Base-by-base conservation (phyloP, 2,888 invertebrate species). In the Calameuta pallipes region DNA sequence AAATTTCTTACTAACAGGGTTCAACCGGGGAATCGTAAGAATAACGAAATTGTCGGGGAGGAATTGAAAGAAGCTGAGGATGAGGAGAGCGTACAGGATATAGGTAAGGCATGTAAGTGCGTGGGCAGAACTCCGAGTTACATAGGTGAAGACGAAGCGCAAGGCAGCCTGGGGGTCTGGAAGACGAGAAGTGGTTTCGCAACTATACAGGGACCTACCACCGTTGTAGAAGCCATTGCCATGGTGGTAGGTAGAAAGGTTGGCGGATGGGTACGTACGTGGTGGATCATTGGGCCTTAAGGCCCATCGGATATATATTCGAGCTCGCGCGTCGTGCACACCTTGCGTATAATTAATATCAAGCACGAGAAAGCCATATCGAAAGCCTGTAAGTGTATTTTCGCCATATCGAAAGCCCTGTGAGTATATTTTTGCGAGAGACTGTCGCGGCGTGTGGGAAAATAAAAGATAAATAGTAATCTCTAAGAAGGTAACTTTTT, bases 141-240 rank as follows among this genome's bases (percentile, higher is more conserved):
- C 36, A 79, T 74, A 75, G 35, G 80, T 78, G 68, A 74, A 78
- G 76, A 76, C 76, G 69, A 69, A 79, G 76, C 56, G 71, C 77
- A 74, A 77, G n/a, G 76, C 79, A 83, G 83, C 81, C 83, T 82
- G 83, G 82, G 88, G 88, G 41, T 23, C 86, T 86, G 85, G 85
- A 85, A 89, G 87, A 89, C 87, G 87, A 85, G 86, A 87, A 87
- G 88, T 85, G 87, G 86, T 85, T 85, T 84, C 82, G 83, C 86
- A 86, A 85, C 85, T 56, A 56, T 23, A 56, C 56, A 56, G 56
- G 15, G 83, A 86, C 82, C 84, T 82, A 83, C 83, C 85, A 84
- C 85, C 84, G 85, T 84, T 84, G 79, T 85, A 82, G 85, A 81
- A 85, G 85, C 83, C 81, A 81, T 41, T n/a, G 75, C 73, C 75